phyloP scores from a whole-genome alignment of 2,113 vertebrate genomes.

The Pluvialis apricaria region DNA sequence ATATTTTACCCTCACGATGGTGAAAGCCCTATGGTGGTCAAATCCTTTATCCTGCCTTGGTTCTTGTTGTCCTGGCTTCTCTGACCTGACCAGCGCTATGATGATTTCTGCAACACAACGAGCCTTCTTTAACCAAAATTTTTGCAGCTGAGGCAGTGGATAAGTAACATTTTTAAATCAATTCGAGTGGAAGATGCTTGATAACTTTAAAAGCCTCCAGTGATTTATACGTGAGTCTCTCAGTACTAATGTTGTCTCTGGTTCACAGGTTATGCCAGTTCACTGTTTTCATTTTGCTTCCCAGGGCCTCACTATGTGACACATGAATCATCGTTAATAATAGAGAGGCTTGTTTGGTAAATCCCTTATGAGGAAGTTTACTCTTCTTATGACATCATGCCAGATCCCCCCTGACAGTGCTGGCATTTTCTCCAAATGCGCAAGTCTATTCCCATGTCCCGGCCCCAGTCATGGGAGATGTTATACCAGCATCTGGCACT shows the following conservation, averaged over 20 bases:
- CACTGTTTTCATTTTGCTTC: neutral
- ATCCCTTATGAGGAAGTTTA: slow-evolving; percentile 29
- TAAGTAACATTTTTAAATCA: neutral
- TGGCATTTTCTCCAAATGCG: slow-evolving; percentile 53
- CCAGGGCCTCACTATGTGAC: neutral
- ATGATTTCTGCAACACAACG: neutral
- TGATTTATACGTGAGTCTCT: neutral
- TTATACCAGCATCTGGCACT: slow-evolving; percentile 77
- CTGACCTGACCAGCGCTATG: neutral
- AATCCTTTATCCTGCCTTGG: neutral
- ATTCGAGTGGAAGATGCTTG: neutral
- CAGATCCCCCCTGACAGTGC: neutral
- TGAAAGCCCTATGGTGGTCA: neutral
- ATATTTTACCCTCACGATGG: accelerated
- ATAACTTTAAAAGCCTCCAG: neutral
- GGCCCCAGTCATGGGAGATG: slow-evolving; percentile 55
- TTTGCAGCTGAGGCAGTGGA: neutral
- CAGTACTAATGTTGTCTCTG: neutral
- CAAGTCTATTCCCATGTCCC: slow-evolving; percentile 2
- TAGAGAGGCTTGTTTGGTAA: neutral
- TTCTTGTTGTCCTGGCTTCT: neutral
- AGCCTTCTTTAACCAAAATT: neutral
- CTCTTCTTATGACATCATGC: neutral
- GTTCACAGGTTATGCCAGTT: neutral
- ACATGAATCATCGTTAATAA: neutral